Percentiles rank a stretch among this genome's conserved stretches.
phyloP scores from a whole-genome alignment of 2,888 invertebrate genomes.

The Sinhomidia bicolor region DNA sequence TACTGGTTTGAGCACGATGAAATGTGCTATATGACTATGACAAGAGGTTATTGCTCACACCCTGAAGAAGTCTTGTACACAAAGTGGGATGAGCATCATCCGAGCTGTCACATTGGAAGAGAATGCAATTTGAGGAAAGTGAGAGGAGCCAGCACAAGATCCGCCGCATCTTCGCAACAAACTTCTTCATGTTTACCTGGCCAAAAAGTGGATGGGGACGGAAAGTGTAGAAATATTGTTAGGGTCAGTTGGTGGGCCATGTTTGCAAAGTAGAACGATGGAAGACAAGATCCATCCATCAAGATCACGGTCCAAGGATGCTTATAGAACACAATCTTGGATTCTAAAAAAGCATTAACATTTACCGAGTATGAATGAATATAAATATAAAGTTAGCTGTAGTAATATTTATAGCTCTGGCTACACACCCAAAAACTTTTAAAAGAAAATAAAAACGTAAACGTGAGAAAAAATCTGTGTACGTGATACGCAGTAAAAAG shows the following conservation, averaged over 20 bases:
- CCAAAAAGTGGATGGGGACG: constrained; percentile 67
- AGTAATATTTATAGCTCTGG: not conserved
- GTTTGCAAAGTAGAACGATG: constrained; percentile 41
- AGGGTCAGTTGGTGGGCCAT: constrained; percentile 68
- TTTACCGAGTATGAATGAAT: no score
- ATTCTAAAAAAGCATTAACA: not conserved
- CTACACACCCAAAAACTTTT: no score
- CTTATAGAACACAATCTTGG: not conserved
- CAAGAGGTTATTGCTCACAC: constrained; percentile 76
- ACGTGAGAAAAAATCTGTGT: not conserved
- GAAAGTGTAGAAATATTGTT: constrained; percentile 68
- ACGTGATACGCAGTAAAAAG: not conserved
- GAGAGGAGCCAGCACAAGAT: constrained; percentile 39
- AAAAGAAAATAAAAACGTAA: no score
- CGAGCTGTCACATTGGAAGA: constrained; percentile 74
- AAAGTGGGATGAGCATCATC: constrained; percentile 76
- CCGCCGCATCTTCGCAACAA: not conserved
- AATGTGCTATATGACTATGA: constrained; percentile 76
- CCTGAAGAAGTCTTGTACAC: constrained; percentile 74
- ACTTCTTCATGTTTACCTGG: constrained; percentile 69
- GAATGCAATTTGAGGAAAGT: constrained; percentile 70
- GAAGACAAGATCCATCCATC: constrained; percentile 14
- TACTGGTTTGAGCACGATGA: constrained; percentile 78
- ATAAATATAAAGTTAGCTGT: not conserved
- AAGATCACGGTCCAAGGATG: not conserved